phyloP scores from a whole-genome alignment of 2,797 vertebrate species.

The Anas capensis region DNA sequence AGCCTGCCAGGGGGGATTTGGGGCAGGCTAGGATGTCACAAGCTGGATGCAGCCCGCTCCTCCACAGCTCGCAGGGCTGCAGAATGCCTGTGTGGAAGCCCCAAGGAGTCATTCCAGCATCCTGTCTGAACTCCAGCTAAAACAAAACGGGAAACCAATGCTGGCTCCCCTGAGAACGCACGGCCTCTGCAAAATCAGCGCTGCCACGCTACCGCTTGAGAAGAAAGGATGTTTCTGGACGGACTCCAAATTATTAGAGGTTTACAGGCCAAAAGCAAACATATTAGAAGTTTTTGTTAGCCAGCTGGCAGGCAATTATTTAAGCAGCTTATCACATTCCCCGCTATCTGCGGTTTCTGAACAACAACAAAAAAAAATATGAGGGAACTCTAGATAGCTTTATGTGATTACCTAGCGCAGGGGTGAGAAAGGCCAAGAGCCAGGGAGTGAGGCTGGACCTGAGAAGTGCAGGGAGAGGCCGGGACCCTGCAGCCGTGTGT shows the following conservation, averaged over 20 bases:
- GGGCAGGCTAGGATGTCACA: neutral
- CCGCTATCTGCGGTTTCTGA: neutral
- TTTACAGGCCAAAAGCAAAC: slow-evolving; percentile 60
- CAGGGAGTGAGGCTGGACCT: neutral
- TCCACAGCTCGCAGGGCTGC: neutral
- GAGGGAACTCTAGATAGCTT: neutral
- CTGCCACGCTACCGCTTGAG: neutral
- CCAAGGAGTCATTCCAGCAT: slow-evolving; percentile 2
- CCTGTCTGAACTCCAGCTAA: slow-evolving; percentile 7
- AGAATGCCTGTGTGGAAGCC: slow-evolving; percentile 16
- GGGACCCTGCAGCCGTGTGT: neutral
- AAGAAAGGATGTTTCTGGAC: slow-evolving; percentile 48
- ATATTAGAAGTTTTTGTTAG: slow-evolving; percentile 38
- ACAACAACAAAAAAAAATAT: neutral
- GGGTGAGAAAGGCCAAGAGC: slow-evolving; percentile 5
- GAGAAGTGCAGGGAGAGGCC: neutral
- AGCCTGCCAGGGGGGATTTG: neutral
- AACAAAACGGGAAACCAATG: slow-evolving; percentile 50
- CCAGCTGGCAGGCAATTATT: slow-evolving; percentile 54
- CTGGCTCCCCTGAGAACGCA: neutral
- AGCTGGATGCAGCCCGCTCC: neutral
- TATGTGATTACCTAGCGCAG: neutral
- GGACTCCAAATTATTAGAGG: slow-evolving; percentile 53
- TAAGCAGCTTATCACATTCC: slow-evolving; percentile 45
- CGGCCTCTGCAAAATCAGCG: slow-evolving; percentile 46